Conservation (phyloP, 2,888 invertebrate species). For the Drosophila macrospina region DNA sequence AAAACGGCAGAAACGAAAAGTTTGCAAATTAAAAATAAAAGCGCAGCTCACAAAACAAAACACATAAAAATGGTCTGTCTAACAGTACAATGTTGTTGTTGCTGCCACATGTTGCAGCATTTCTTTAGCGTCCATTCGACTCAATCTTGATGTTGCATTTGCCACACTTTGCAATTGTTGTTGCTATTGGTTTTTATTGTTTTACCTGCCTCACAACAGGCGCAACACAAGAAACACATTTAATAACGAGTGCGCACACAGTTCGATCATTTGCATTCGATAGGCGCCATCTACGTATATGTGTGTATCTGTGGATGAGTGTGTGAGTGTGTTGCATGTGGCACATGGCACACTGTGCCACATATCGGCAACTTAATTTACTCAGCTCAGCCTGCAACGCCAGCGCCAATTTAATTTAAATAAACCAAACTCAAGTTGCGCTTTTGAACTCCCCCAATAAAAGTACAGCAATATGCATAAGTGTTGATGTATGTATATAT, state of each 20-base stretch:
- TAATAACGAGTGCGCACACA: slow-evolving; percentile 66
- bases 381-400: slow-evolving; percentile 43
- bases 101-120: slow-evolving; percentile 81
- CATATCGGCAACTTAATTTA: slow-evolving; percentile 77
- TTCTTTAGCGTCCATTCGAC: slow-evolving; percentile 64
- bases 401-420: slow-evolving; percentile 69
- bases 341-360: slow-evolving; percentile 38
- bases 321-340: slow-evolving; percentile 53
- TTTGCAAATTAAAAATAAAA: slow-evolving; percentile 78
- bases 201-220: slow-evolving; percentile 46
- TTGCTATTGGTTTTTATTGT: slow-evolving; percentile 49
- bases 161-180: slow-evolving; percentile 58
- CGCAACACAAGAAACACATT: slow-evolving; percentile 55
- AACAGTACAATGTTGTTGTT: slow-evolving; percentile 33
- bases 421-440: slow-evolving; percentile 62
- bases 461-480: no score
- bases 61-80: slow-evolving; percentile 58
- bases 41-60: slow-evolving; percentile 69
- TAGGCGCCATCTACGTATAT: slow-evolving; percentile 58
- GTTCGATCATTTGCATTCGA: slow-evolving; percentile 77
- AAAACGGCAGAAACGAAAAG: slow-evolving; percentile 64
- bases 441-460: slow-evolving; percentile 68
- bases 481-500: neutral
- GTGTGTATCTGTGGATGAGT: slow-evolving; percentile 12
- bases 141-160: slow-evolving; percentile 75